A percentile compares a stretch with the other conserved stretches of the same genome.
Evolutionary conservation across 2,888 invertebrate species (phyloP).

Genomic region (Steromphala cineraria): DNA sequence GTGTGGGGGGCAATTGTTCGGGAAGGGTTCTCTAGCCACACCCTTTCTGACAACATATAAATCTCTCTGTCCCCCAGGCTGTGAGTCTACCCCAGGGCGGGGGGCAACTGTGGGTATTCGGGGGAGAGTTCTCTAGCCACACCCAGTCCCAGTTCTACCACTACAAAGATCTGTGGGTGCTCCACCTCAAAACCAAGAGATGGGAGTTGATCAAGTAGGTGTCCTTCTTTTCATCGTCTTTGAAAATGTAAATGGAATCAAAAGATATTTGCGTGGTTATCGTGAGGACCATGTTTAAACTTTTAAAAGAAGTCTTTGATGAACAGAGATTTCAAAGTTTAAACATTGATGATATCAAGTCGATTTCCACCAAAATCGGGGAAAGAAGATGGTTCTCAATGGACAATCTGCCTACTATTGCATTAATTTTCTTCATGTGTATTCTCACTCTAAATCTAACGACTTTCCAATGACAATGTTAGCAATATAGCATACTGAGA

Average conservation of each 20-base stretch:
- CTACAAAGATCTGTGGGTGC: constrained; percentile 93
- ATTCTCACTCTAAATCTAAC: too few species aligned
- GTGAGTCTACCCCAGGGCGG: constrained; percentile 85
- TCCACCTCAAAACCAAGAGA: constrained; percentile 81
- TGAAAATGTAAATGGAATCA: background rate
- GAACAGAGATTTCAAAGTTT: too few species aligned
- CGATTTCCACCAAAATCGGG: too few species aligned
- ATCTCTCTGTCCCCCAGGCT: constrained; percentile 76
- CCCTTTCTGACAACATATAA: constrained; percentile 75
- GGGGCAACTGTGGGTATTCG: constrained; percentile 87
- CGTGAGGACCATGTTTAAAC: too few species aligned
- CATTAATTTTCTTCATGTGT: too few species aligned
- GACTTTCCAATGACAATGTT: too few species aligned
- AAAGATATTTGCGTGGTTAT: too few species aligned
- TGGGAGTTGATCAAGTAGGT: constrained; percentile 86
- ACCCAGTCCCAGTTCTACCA: constrained; percentile 94
- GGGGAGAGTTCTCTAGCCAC: constrained; percentile 94
- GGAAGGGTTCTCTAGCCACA: constrained; percentile 93
- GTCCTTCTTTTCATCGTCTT: background rate
- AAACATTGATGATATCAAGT: too few species aligned
- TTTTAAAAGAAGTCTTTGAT: too few species aligned
- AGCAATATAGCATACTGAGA: too few species aligned
- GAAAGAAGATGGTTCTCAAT: too few species aligned
- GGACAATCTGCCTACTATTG: too few species aligned
- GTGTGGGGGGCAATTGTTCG: constrained; percentile 90